Percentiles rank a stretch among this genome's conserved stretches.
Conservation (phyloP, 2,113 vertebrate species). For the Lophius piscatorius region DNA sequence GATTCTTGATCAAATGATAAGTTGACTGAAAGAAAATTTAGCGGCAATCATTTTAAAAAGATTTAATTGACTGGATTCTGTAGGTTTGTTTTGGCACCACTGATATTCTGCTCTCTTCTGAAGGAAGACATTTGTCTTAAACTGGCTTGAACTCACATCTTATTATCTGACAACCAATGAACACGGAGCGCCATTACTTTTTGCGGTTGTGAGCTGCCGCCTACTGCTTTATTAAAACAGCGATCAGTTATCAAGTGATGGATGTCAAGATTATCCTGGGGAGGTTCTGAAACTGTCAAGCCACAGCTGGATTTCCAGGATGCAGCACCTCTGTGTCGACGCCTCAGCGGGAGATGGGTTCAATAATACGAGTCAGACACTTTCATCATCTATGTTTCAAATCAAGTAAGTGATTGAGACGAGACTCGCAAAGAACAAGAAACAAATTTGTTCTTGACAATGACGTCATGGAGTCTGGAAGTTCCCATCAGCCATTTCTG, state of each 20-base stretch:
- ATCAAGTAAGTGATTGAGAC: constrained; percentile 45
- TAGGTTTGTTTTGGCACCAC: too few species aligned
- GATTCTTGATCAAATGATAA: too few species aligned
- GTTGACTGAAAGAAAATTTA: too few species aligned
- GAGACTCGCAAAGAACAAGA: constrained; percentile 34
- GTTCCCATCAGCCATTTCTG: constrained; percentile 45
- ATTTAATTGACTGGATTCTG: too few species aligned
- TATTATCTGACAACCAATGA: not conserved
- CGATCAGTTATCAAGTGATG: not conserved
- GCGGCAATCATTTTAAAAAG: too few species aligned
- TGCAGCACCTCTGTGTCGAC: not conserved
- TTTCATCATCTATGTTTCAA: constrained; percentile 43
- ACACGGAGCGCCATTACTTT: constrained; percentile 1
- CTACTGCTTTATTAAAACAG: constrained; percentile 4
- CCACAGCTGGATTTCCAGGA: constrained; percentile 3
- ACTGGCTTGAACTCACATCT: not conserved
- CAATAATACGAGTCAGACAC: constrained; percentile 2
- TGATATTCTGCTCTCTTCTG: not conserved
- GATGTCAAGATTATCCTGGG: not conserved
- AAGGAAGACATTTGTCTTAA: constrained; percentile 8
- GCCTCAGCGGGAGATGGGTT: constrained; percentile 5
- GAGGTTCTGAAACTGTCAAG: constrained; percentile 5
- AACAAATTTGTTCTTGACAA: constrained; percentile 21
- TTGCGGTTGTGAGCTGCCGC: not conserved
- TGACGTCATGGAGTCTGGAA: constrained; percentile 31